Evolutionary conservation across 2,113 vertebrate genomes (phyloP), one percentile per base, ranked within the genome.

Genomic region (Fregata magnificens): DNA sequence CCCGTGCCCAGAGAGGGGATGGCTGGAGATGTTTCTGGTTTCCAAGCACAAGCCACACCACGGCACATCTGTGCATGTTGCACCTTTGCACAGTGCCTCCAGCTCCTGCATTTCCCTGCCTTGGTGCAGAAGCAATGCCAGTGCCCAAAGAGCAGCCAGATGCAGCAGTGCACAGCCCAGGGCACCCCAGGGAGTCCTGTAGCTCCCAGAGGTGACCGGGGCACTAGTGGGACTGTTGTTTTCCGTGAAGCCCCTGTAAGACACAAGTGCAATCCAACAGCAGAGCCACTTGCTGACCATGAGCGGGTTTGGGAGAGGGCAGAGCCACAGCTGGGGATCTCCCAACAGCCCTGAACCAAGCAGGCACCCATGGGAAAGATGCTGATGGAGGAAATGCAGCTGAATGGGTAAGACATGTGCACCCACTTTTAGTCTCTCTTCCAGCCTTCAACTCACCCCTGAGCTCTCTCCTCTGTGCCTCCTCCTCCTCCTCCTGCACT

Each of bases 71-170:
- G 66, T 9, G n/a, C 24, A 10, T 7, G 58, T 22, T 12, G 20
- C 26, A 42, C 26, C 69, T 74, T 66, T 21, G 31, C 36, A 7
- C 5, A 2, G 38, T 29, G 18, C 22, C 61, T 16, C 78, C 5
- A 7, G 38, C 52, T 82, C 22, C 72, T 0, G 0, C 17, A 5
- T 32, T 32, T 32, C 52, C 36, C 28, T 34, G 45, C 17, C 32
- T 52, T 10, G 44, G 52, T 14, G 12, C 52, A 34, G 45, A 42
- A 11, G 42, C 31, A 13, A 21, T 10, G 50, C 13, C 42, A n/a
- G 42, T 1, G 6, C n/a, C 59, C 2, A 0, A 29, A 25, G 7
- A n/a, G 19, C 4, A 0, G 40, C 5, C 0, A 5, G 55, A 44
- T 32, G 29, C 0, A 5, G 29, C 66, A 34, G 29, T 16, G 6